phyloP scores from a whole-genome alignment of 2,888 invertebrate genomes.

The Rapana venosa region DNA sequence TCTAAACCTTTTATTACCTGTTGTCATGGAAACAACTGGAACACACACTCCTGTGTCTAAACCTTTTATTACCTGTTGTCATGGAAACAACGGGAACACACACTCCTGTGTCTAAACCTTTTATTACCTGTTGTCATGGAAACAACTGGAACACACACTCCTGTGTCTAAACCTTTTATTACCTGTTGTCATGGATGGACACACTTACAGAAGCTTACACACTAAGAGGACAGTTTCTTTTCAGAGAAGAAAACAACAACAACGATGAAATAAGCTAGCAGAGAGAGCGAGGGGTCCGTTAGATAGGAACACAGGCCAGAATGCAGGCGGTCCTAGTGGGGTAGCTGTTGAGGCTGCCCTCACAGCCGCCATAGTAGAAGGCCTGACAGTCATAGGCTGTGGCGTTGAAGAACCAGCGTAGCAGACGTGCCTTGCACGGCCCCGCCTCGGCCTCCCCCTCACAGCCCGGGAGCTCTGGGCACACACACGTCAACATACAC shows the following conservation, averaged over 20 bases:
- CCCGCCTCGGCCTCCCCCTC: neutral
- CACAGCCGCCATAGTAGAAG: constrained; percentile 6
- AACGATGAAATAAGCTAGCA: neutral
- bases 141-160: too few species aligned
- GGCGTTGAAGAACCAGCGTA: constrained; percentile 10
- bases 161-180: too few species aligned
- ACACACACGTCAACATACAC: neutral
- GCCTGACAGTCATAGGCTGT: neutral
- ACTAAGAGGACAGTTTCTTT: neutral
- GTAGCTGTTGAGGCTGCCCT: constrained; percentile 10
- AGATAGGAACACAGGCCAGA: neutral
- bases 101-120: too few species aligned
- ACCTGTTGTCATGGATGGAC: too few species aligned
- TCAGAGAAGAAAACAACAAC: neutral
- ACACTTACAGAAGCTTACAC: neutral
- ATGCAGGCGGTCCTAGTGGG: neutral
- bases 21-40: too few species aligned
- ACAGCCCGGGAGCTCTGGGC: neutral
- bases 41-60: too few species aligned
- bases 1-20: too few species aligned
- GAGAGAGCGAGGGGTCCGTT: neutral
- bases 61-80: too few species aligned
- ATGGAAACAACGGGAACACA: too few species aligned
- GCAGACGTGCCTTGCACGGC: constrained; percentile 3
- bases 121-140: too few species aligned